Base-by-base conservation (phyloP, 1,140 invertebrate species). In the Penaeus japonicus region DNA sequence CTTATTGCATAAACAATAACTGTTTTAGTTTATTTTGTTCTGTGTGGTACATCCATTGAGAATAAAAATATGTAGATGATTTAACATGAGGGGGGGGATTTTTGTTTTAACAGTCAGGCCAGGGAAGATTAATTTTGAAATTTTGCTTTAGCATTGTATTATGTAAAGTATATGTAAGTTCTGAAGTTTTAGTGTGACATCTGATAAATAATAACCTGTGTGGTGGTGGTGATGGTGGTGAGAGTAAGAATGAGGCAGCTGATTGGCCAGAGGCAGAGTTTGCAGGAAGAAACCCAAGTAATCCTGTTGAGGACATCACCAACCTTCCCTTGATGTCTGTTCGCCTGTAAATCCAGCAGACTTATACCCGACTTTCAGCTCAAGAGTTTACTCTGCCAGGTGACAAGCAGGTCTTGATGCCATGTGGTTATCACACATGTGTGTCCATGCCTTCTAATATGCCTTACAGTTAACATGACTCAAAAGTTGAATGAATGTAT, bases 311-410 rank as follows among this genome's bases (percentile, higher is more conserved):
- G 85, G 85, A 86, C 85, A 86, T 57, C 85, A 86, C 53, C 87
- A 88, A 88, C 87, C 87, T 88, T 88, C 87, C 87, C 87, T 88
- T 88, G 87, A 88, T 88, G 87, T 88, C 87, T 75, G n/a, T 70
- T 88, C 80, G 87, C 87, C 87, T 88, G 87, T 88, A 88, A 82
- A 83, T 75, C 87, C 53, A 88, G 87, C 87, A 80, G 80, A 82
- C 80, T 82, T 57, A 77, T 75, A 75, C 77, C 55, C 53, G 85
- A 88, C 87, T 88, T 83, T 88, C 80, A 88, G 80, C 80, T 87
- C 82, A 24, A 54, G 77, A 81, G 47, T 73, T 83, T 83, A 78
- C 59, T 82, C 80, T 88, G 79, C 87, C 87, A 88, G 87, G 79
- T 84, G 81, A 86, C 80, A 75, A 79, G 81, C 32, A 47, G 80